phyloP scores from a whole-genome alignment of 2,113 vertebrate genomes.

The Upupa epops region DNA sequence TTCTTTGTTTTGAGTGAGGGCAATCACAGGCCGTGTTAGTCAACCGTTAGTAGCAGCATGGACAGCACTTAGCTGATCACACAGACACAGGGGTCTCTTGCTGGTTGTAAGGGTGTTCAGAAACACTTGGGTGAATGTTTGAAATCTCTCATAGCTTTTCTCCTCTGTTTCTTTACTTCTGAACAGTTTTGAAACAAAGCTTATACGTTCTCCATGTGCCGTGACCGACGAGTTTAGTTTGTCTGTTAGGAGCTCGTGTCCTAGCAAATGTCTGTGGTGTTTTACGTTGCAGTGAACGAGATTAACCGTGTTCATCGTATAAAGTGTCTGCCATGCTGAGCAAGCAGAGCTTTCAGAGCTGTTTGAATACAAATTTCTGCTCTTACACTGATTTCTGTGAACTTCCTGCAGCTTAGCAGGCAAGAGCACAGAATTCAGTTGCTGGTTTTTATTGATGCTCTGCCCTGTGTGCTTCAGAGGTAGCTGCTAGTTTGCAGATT shows the following conservation, averaged over 20 bases:
- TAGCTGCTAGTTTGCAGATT: background rate
- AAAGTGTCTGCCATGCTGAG: background rate
- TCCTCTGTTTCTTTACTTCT: background rate
- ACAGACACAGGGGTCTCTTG: background rate
- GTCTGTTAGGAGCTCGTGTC: background rate
- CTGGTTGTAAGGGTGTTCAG: background rate
- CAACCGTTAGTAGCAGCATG: background rate
- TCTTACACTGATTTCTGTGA: background rate
- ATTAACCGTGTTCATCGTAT: background rate
- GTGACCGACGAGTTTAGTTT: background rate
- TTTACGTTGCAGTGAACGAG: background rate
- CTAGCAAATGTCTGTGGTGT: background rate
- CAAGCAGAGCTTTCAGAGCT: background rate
- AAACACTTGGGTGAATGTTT: background rate
- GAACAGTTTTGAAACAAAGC: background rate
- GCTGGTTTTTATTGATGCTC: background rate
- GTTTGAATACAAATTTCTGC: background rate
- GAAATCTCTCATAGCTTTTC: background rate
- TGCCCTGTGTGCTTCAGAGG: background rate
- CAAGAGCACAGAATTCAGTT: background rate
- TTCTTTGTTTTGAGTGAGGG: background rate
- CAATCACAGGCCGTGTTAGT: background rate
- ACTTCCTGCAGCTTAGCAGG: background rate
- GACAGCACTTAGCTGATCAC: background rate
- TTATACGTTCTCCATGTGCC: background rate